Base-by-base conservation (phyloP, 2,888 invertebrate genomes). In the Caenorhabditis macrosperma region DNA sequence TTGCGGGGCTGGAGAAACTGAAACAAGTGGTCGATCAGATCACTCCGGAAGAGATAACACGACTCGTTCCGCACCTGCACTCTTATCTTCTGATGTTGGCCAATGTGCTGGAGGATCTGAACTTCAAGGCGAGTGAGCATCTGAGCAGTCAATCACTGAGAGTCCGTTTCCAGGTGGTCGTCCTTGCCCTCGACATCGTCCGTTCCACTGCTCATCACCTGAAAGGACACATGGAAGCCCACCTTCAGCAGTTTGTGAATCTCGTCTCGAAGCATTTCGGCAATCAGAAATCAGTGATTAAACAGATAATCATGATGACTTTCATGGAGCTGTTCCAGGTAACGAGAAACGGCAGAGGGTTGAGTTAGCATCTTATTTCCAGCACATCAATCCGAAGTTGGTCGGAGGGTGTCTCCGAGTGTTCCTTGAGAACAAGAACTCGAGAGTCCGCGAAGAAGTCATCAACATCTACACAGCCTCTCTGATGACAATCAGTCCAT, bases 401-500 rank as follows among this genome's bases (percentile, higher is more conserved):
- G 92, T 93, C 33, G 87, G 93, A n/a, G 91, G 92, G 74, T 91
- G 92, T 78, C 88, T 93, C 46, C 90, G 92, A 67, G 92, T 92
- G 61, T 92, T 92, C 78, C 89, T 92, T 41, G 89, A 90, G 38
- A 91, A 92, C 81, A 89, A 91, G 75, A 92, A 92, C 81, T 91
- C 92, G 3, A 90, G 94, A 92, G 93, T 94, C 77, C 92, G 94
- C 69, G 94, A 95, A 91, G 94, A 94, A 88, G 85, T 80, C 12
- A 15, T 71, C 22, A 94, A 95, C 91, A 93, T 94, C 86, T 92
- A 95, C 59, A 94, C 95, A 89, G 94, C 94, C 83, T 94, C 94
- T 9, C 91, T 95, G 83, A 93, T 95, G 90, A 94, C 94, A 33
- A 95, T 94, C 90, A 95, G 95, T 1, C 94, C 94, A 87, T 94